Evolutionary conservation across 2,888 invertebrate genomes (phyloP).

Genomic region (Brachycybe producta): DNA sequence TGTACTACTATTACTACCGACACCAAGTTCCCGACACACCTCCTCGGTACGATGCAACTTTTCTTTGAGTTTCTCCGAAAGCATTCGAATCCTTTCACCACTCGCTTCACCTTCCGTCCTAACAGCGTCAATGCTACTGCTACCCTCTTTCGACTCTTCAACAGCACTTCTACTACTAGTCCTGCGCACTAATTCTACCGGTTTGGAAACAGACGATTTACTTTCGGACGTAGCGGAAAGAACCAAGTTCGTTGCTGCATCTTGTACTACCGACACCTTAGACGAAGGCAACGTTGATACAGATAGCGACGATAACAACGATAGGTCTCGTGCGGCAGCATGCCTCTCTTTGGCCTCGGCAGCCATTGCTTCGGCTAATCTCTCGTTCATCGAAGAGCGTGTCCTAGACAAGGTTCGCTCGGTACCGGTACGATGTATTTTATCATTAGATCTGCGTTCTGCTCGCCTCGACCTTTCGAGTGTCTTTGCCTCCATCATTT

Average conservation of each 20-base stretch:
- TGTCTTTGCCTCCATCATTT: constrained; percentile 3
- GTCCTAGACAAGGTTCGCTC: too few relatives aligned
- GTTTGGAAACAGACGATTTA: background rate
- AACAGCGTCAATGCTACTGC: background rate
- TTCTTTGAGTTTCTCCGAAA: constrained; percentile 4
- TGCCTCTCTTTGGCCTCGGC: background rate
- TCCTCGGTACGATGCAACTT: background rate
- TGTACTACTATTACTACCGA: background rate
- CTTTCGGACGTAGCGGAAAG: too few relatives aligned
- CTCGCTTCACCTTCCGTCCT: background rate
- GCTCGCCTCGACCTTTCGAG: constrained; percentile 6
- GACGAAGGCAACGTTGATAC: too few relatives aligned
- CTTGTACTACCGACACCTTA: too few relatives aligned
- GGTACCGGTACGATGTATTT: too few relatives aligned
- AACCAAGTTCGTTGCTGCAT: too few relatives aligned
- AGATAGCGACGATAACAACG: background rate
- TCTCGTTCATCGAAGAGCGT: too few relatives aligned
- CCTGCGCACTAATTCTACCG: background rate
- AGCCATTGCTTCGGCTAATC: background rate
- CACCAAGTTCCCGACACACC: background rate
- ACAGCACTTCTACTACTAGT: background rate
- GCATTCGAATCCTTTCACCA: background rate
- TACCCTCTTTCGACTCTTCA: background rate
- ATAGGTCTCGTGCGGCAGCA: background rate
- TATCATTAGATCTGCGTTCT: constrained; percentile 1